A percentile compares a stretch with the other conserved stretches of the same genome.
Conservation (phyloP, 2,888 invertebrate genomes). For the Microdon myrmicae region DNA sequence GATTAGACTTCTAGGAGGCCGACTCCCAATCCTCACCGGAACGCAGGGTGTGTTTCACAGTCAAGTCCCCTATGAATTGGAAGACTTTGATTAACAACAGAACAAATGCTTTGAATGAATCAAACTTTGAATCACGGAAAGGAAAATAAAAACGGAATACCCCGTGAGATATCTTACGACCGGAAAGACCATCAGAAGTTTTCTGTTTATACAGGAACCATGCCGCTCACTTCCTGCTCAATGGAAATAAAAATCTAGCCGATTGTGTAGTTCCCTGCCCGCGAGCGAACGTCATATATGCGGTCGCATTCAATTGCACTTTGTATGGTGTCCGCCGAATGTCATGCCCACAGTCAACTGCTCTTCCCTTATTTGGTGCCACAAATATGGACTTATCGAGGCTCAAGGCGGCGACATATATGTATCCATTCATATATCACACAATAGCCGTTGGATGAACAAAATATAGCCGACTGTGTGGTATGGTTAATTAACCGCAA, state of each 20-base stretch:
- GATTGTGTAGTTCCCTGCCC: no score
- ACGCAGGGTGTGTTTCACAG: no score
- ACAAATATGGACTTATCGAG: constrained; percentile 16
- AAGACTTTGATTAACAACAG: no score
- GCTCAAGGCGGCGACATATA: constrained; percentile 7
- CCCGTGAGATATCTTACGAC: no score
- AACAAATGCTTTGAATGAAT: no score
- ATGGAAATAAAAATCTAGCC: neutral
- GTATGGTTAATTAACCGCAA: constrained; percentile 48
- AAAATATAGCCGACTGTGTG: constrained; percentile 32
- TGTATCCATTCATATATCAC: constrained; percentile 5
- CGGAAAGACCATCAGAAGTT: no score
- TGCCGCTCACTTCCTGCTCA: constrained; percentile 12
- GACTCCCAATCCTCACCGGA: no score
- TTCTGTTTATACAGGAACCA: constrained; percentile 1
- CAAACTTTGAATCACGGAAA: no score
- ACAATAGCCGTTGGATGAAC: constrained; percentile 6
- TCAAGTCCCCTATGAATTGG: no score
- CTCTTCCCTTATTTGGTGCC: constrained; percentile 8
- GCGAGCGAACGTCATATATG: no score
- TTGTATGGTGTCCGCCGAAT: constrained; percentile 10
- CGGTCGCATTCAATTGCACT: constrained; percentile 24
- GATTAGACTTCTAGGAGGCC: no score
- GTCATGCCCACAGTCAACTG: neutral
- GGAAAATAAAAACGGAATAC: no score